Base-by-base conservation (phyloP, 2,797 vertebrate genomes). In the Helicolenus hilgendorfi region DNA sequence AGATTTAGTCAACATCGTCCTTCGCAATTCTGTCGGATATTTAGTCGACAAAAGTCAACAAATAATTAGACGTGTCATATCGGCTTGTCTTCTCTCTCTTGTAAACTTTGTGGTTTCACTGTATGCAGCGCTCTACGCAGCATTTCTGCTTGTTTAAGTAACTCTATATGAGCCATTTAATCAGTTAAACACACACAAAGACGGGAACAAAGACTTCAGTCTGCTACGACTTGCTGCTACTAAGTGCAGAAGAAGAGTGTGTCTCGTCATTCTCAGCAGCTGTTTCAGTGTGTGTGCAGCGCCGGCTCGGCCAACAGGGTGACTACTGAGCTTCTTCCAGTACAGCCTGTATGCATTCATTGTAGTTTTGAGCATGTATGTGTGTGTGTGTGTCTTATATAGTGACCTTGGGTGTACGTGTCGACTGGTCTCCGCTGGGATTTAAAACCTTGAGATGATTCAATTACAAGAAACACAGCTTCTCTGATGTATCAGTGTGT, bases 381-480 rank as follows among this genome's bases (percentile, higher is more conserved):
- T 79, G 56, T 38, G 69, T 33, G 45, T 55, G 60, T 5, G 20
- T 89, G 31, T 53, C n/a, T n/a, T n/a, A n/a, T 33, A 22, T 22
- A 7, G 59, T 93, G 82, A 92, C 87, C 84, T 93, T 92, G 85
- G 41, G 3, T 8, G 27, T 89, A 63, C 10, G 49, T 85, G 92
- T 89, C 89, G 81, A 82, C 79, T 79, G 70, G 49, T 73, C 41
- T 68, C 68, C 72, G 55, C 27, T 36, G 68, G 79, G 84, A 87
- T 87, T 89, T 77, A 90, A 71, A 78, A 65, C 35, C 49, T 82
- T 41, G 26, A 86, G 77, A 83, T 89, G 84, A 89, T 92, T 91
- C 77, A 79, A 85, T 93, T 88, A 86, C 8, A 27, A 76, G 79
- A 89, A 86, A 85, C 82, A 13, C 80, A 76, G 56, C 72, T 79